Conservation (phyloP, 2,113 vertebrate species). For the Probosciger aterrimus region DNA sequence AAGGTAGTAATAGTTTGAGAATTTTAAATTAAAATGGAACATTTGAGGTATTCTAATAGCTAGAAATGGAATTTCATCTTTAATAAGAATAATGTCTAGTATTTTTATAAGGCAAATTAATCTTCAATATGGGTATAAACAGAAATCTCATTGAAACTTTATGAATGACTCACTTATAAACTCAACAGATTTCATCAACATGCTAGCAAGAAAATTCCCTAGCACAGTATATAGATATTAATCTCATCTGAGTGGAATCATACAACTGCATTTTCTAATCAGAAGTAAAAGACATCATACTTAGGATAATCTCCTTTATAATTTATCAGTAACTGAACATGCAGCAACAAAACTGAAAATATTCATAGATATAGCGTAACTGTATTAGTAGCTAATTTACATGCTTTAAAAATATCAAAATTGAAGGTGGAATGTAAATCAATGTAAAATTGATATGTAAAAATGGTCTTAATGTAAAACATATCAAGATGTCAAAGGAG, state of each 20-base stretch:
- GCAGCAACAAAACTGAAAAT: not conserved
- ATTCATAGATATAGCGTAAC: not conserved
- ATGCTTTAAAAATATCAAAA: not conserved
- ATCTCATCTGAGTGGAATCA: not conserved
- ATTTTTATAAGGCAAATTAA: slow-evolving; percentile 20
- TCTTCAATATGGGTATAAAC: not conserved
- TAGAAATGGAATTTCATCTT: not conserved
- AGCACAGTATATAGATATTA: not conserved
- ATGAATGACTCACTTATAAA: slow-evolving; percentile 13
- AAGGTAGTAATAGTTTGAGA: slow-evolving; percentile 6
- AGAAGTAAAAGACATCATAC: slow-evolving; percentile 1
- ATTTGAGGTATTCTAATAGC: slow-evolving; percentile 9
- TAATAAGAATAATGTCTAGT: not conserved
- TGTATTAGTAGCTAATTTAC: not conserved
- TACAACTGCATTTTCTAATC: not conserved
- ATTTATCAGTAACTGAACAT: not conserved
- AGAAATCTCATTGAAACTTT: not conserved
- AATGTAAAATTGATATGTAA: not conserved
- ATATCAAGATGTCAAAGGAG: not conserved
- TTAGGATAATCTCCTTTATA: not conserved
- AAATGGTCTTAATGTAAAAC: not conserved
- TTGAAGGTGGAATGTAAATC: not conserved
- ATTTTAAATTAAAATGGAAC: slow-evolving; percentile 46
- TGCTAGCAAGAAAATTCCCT: not conserved
- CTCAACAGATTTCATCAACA: not conserved